Conservation (phyloP, 2,888 invertebrate species). For the Lasioglossum vierecki region DNA sequence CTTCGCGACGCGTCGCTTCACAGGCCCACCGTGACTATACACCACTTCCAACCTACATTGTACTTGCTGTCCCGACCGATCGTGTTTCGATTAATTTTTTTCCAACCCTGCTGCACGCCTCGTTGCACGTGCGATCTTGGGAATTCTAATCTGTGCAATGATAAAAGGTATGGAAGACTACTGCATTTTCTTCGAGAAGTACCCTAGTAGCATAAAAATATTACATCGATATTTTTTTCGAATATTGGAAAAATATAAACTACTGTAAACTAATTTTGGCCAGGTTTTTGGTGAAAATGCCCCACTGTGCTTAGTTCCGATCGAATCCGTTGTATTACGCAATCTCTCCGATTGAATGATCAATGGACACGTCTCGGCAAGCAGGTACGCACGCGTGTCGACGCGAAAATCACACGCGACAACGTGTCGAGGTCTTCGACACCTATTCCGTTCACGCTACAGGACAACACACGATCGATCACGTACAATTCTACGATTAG, state of each 20-base stretch:
- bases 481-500: slow-evolving; percentile 68
- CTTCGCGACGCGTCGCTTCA: slow-evolving; percentile 64
- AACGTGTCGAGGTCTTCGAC: slow-evolving; percentile 42
- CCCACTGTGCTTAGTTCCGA: background rate
- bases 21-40: slow-evolving; percentile 41
- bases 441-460: slow-evolving; percentile 64
- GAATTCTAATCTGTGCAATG: background rate
- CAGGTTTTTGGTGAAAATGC: too few species aligned
- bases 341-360: slow-evolving; percentile 4
- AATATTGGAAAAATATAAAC: too few species aligned
- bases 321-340: slow-evolving; percentile 4
- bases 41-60: background rate
- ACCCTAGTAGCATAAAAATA: too few species aligned
- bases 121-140: background rate
- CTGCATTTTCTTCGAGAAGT: background rate
- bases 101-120: background rate
- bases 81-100: slow-evolving; percentile 45
- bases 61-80: slow-evolving; percentile 25
- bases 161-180: background rate
- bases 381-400: slow-evolving; percentile 9
- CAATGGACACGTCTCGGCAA: slow-evolving; percentile 31
- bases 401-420: slow-evolving; percentile 38
- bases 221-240: too few species aligned
- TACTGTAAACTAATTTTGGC: too few species aligned
- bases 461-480: slow-evolving; percentile 58